Percentiles rank a stretch among this genome's conserved stretches.
Evolutionary conservation across 2,888 invertebrate genomes (phyloP).

Genomic region (Andrena trimmerana): DNA sequence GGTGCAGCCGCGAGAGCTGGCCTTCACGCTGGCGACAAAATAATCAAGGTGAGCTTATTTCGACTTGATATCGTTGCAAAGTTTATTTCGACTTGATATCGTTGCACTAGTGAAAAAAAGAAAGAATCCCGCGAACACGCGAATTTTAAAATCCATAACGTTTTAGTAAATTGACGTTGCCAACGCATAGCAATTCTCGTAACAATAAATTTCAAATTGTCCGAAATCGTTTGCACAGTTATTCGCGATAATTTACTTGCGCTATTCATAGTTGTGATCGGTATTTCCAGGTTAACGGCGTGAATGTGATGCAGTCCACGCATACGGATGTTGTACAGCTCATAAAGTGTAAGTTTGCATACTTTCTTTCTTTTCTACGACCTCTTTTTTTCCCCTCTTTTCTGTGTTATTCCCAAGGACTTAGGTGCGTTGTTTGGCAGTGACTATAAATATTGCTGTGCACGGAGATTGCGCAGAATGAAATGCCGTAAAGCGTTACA

Average conservation of each 20-base stretch:
- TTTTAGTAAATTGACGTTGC: slow-evolving; percentile 2
- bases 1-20: slow-evolving; percentile 98
- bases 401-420: slow-evolving; percentile 19
- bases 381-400: slow-evolving; percentile 34
- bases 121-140: slow-evolving; percentile 2
- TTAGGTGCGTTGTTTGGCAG: slow-evolving; percentile 2
- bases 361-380: slow-evolving; percentile 59
- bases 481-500: not conserved
- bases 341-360: slow-evolving; percentile 92
- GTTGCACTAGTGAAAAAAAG: slow-evolving; percentile 10
- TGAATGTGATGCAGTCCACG: slow-evolving; percentile 95
- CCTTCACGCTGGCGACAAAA: slow-evolving; percentile 96
- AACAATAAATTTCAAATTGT: not conserved
- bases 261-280: slow-evolving; percentile 43
- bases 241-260: slow-evolving; percentile 3
- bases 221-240: not conserved
- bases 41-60: slow-evolving; percentile 90
- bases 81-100: slow-evolving; percentile 53
- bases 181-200: not conserved
- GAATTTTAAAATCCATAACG: slow-evolving; percentile 1
- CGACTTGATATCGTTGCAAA: slow-evolving; percentile 30
- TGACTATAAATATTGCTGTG: not conserved
- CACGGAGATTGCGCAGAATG: not conserved
- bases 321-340: slow-evolving; percentile 98
- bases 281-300: slow-evolving; percentile 93